Percentiles rank a stretch among this genome's conserved stretches.
Evolutionary conservation across 2,888 invertebrate species (phyloP).

Genomic region (Rhynchonema sp.): DNA sequence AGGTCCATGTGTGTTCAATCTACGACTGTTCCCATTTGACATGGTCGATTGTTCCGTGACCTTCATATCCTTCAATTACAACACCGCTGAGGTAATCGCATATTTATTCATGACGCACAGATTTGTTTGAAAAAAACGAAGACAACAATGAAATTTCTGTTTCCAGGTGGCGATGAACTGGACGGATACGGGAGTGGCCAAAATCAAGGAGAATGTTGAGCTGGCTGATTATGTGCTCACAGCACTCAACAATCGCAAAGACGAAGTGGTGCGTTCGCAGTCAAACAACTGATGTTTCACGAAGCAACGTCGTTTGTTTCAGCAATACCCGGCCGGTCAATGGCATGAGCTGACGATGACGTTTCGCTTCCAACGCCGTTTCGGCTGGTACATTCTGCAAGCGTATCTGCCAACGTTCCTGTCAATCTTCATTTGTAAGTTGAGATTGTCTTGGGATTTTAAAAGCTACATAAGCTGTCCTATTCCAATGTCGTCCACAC

Average conservation of each 20-base stretch:
- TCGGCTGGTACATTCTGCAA: constrained; percentile 26
- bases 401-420: constrained; percentile 27
- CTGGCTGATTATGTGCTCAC: constrained; percentile 21
- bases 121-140: too few species aligned
- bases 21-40: constrained; percentile 26
- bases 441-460: too few species aligned
- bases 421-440: constrained; percentile 20
- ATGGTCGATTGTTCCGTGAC: constrained; percentile 25
- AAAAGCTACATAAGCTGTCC: too few species aligned
- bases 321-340: constrained; percentile 23
- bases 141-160: too few species aligned
- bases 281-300: background rate
- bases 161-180: too few species aligned
- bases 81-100: constrained; percentile 26
- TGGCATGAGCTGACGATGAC: constrained; percentile 25
- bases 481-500: too few species aligned
- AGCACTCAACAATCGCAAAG: background rate
- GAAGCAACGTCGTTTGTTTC: background rate
- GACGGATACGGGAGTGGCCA: constrained; percentile 20
- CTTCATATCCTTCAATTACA: constrained; percentile 27
- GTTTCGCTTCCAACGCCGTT: constrained; percentile 21
- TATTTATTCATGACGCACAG: background rate
- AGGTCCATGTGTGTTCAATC: constrained; percentile 24
- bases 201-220: constrained; percentile 26
- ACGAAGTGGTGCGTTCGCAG: background rate